Percentiles rank a stretch among this genome's conserved stretches.
These are phyloP conservation scores for Lagopus leucura DNA, from an alignment of 2,113 vertebrate species.

Conservation along the genomic window DNA sequence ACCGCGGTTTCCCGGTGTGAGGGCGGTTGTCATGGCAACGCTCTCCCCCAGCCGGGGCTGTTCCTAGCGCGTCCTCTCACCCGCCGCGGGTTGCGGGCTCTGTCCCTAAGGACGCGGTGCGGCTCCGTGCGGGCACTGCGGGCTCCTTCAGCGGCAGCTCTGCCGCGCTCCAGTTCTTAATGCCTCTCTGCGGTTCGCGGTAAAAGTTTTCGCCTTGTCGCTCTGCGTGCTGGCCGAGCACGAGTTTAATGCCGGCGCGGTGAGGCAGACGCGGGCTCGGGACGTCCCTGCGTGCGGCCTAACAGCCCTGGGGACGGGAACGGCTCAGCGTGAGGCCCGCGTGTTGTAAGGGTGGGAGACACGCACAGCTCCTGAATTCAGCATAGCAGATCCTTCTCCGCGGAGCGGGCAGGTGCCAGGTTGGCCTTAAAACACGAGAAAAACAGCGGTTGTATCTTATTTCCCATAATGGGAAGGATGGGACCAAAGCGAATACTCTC, in stretches of 20 bases:
- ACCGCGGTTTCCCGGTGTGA: too few relatives aligned
- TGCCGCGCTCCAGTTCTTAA: neutral
- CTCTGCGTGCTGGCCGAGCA: neutral
- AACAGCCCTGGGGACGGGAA: neutral
- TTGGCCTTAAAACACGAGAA: neutral
- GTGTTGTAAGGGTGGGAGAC: neutral
- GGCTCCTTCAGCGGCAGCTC: neutral
- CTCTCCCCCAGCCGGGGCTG: too few relatives aligned
- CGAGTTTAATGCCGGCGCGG: neutral
- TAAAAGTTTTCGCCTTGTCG: neutral
- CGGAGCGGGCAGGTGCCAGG: neutral
- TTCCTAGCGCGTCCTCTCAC: too few relatives aligned
- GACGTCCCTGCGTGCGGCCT: neutral
- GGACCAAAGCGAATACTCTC: neutral
- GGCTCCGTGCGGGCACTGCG: neutral
- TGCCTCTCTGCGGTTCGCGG: neutral
- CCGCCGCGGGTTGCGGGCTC: too few relatives aligned
- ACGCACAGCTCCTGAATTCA: neutral
- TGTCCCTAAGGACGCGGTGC: too few relatives aligned
- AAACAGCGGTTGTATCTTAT: neutral
- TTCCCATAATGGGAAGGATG: neutral
- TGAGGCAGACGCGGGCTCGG: neutral
- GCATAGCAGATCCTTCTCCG: neutral
- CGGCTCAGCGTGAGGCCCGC: neutral
- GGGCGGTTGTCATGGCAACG: too few relatives aligned